phyloP scores from a whole-genome alignment of 2,888 invertebrate species.

The Mycalesis mineus region DNA sequence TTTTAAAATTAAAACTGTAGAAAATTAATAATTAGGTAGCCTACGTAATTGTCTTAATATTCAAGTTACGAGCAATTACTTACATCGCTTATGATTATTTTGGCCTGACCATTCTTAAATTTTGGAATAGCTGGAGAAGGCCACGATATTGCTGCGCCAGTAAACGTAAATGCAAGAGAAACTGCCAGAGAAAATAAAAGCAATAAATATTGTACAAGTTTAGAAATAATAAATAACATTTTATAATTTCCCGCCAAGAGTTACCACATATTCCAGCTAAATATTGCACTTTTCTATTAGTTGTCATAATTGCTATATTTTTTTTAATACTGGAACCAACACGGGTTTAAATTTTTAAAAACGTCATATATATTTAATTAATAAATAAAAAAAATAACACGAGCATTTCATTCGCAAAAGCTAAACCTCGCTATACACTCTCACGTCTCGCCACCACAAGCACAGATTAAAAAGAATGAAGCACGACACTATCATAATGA shows the following conservation, averaged over 20 bases:
- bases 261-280: slow-evolving; percentile 68
- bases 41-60: background rate
- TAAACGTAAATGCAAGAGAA: slow-evolving; percentile 65
- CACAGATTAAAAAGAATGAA: no score
- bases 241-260: slow-evolving; percentile 45
- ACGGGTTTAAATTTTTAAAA: no score
- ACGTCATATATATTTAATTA: no score
- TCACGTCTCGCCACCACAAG: no score
- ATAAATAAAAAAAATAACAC: no score
- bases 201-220: background rate
- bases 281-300: slow-evolving; percentile 61
- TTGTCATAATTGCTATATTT: slow-evolving; percentile 15
- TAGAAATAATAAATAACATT: background rate
- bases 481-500: no score
- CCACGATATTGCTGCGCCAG: slow-evolving; percentile 72
- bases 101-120: slow-evolving; percentile 62
- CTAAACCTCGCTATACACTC: no score
- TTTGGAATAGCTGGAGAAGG: slow-evolving; percentile 77
- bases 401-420: no score
- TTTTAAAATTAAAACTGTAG: no score
- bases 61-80: no score
- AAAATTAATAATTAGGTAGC: no score
- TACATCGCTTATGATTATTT: slow-evolving; percentile 62
- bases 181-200: slow-evolving; percentile 43
- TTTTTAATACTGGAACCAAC: no score